Evolutionary conservation across 2,888 invertebrate species (phyloP).

Genomic region (Drosophila yooni): DNA sequence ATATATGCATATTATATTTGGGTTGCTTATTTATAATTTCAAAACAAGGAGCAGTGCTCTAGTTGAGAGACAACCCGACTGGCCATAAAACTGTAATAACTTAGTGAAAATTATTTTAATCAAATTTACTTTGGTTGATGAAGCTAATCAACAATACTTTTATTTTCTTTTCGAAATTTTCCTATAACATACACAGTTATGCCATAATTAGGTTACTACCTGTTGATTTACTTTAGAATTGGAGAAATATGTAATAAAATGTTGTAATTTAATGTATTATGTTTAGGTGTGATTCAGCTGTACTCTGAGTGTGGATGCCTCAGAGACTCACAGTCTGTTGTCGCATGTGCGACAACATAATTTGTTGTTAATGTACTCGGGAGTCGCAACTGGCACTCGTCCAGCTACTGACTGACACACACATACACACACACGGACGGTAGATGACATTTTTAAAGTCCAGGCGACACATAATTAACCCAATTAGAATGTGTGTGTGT

Average conservation of each 20-base stretch:
- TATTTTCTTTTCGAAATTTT: not conserved
- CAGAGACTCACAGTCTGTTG: conserved; percentile 32
- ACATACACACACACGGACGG: conserved; percentile 16
- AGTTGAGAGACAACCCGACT: not conserved
- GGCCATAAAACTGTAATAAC: too few relatives aligned
- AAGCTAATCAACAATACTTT: not conserved
- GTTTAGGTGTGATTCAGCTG: conserved; percentile 1
- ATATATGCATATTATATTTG: not conserved
- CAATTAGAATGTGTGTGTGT: conserved; percentile 79
- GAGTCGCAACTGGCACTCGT: conserved; percentile 37
- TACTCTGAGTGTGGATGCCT: conserved; percentile 5
- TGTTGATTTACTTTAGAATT: not conserved
- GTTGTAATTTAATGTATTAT: not conserved
- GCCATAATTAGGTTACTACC: not conserved
- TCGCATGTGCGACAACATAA: conserved; percentile 68
- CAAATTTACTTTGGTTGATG: not conserved
- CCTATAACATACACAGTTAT: not conserved
- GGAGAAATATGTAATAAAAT: not conserved
- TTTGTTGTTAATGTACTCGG: conserved; percentile 74
- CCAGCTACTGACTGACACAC: conserved; percentile 51
- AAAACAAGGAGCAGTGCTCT: not conserved
- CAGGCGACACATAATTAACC: conserved; percentile 83
- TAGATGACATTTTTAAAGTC: conserved; percentile 78
- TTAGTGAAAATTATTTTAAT: not conserved
- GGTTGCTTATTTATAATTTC: not conserved